phyloP scores from a whole-genome alignment of 2,797 vertebrate species.

The Poeciliopsis infans region DNA sequence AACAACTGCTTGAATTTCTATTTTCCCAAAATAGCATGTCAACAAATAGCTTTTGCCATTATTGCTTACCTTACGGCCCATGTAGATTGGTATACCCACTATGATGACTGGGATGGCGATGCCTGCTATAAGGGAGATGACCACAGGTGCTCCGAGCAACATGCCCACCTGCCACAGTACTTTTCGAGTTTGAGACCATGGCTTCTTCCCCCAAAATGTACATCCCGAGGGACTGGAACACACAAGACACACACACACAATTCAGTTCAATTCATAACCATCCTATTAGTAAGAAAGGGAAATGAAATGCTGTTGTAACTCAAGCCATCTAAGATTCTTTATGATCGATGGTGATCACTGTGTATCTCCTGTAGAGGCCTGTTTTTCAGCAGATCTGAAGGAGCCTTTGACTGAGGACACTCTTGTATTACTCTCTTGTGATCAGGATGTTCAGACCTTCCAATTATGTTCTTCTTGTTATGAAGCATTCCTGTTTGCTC shows the following conservation, averaged over 20 bases:
- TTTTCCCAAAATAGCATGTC: background rate
- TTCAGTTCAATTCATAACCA: background rate
- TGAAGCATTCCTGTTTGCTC: background rate
- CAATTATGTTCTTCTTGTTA: background rate
- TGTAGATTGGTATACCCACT: slow-evolving; percentile 90
- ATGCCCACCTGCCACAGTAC: slow-evolving; percentile 92
- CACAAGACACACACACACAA: slow-evolving; percentile 28
- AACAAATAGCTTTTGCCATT: background rate
- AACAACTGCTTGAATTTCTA: background rate
- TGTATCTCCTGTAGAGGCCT: background rate
- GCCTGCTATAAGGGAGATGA: slow-evolving; percentile 88
- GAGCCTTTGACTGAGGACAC: background rate
- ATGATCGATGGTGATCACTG: background rate
- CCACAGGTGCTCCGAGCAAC: slow-evolving; percentile 89
- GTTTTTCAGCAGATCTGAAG: background rate
- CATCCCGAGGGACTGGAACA: slow-evolving; percentile 88
- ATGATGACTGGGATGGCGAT: slow-evolving; percentile 90
- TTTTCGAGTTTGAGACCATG: slow-evolving; percentile 89
- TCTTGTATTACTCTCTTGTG: background rate
- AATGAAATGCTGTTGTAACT: background rate
- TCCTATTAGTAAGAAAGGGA: background rate
- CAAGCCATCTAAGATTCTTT: background rate
- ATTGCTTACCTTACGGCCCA: slow-evolving; percentile 87
- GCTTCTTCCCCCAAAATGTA: slow-evolving; percentile 93
- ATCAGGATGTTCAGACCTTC: background rate